Conservation (phyloP, 2,797 vertebrate species). For the Eurystomus glaucurus region DNA sequence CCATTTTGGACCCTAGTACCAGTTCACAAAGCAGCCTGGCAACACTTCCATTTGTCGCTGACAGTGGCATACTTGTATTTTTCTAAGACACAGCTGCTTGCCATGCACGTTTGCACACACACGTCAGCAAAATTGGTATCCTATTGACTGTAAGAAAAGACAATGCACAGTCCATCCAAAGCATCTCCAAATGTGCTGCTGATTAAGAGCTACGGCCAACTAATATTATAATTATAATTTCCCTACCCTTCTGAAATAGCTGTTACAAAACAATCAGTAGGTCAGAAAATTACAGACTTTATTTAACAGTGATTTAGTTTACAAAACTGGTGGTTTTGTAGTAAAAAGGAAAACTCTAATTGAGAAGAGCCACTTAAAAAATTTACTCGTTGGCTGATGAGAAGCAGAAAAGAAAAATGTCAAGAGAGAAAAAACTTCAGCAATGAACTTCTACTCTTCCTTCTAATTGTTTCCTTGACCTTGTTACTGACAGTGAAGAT, state of each 20-base stretch:
- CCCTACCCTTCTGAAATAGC: background rate
- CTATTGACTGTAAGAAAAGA: background rate
- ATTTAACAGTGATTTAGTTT: background rate
- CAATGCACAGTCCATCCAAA: background rate
- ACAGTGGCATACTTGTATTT: rapidly evolving
- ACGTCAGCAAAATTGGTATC: background rate
- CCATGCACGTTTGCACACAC: background rate
- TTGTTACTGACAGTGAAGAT: background rate
- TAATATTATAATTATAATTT: background rate
- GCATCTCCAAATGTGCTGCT: background rate
- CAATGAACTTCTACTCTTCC: background rate
- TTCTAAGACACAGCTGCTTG: background rate
- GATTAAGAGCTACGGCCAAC: background rate
- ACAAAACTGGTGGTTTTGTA: background rate
- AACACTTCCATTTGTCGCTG: background rate
- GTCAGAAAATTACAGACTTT: background rate
- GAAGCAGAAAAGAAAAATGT: background rate
- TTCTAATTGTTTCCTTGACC: background rate
- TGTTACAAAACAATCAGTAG: background rate
- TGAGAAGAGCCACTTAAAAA: background rate
- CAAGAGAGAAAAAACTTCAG: background rate
- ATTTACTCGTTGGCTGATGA: background rate
- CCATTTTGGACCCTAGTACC: background rate
- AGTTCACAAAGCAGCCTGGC: background rate
- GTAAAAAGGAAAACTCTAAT: background rate